phyloP scores from a whole-genome alignment of 64 coral and sea anemone species.

The Exaiptasia diaphana region DNA sequence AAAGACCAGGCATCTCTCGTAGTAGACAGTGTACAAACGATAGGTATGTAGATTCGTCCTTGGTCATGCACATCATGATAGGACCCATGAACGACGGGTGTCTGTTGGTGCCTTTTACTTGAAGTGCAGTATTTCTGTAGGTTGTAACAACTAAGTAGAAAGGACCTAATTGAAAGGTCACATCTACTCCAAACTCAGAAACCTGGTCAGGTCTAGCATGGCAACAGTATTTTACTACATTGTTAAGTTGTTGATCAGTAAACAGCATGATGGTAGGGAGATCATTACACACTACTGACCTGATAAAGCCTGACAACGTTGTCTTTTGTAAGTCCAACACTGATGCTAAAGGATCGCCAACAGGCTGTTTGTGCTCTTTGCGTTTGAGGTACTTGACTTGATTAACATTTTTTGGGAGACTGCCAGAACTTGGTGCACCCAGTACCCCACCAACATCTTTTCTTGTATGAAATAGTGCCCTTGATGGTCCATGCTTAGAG shows the following conservation, averaged over 20 bases:
- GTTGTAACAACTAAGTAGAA: constrained; percentile 4
- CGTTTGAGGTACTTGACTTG: no score
- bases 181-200: constrained; percentile 1
- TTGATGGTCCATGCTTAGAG: no score
- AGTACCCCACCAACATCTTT: no score
- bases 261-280: no score
- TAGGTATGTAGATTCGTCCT: constrained; percentile 11
- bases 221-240: constrained; percentile 18
- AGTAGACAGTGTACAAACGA: constrained; percentile 5
- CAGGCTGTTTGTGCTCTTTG: no score
- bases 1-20: not conserved
- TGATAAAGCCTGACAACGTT: no score
- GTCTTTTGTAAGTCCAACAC: no score
- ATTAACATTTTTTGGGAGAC: no score
- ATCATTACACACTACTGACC: no score
- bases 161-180: constrained; percentile 4
- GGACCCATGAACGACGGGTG: not conserved
- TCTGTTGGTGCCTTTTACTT: not conserved
- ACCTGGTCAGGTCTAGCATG: not conserved
- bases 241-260: constrained; percentile 3
- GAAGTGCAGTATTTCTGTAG: constrained; percentile 1
- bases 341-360: no score
- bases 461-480: no score
- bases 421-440: no score
- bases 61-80: constrained; percentile 15